Evolutionary conservation across 2,888 invertebrate genomes (phyloP).

Genomic region (Allolobophora icterica): DNA sequence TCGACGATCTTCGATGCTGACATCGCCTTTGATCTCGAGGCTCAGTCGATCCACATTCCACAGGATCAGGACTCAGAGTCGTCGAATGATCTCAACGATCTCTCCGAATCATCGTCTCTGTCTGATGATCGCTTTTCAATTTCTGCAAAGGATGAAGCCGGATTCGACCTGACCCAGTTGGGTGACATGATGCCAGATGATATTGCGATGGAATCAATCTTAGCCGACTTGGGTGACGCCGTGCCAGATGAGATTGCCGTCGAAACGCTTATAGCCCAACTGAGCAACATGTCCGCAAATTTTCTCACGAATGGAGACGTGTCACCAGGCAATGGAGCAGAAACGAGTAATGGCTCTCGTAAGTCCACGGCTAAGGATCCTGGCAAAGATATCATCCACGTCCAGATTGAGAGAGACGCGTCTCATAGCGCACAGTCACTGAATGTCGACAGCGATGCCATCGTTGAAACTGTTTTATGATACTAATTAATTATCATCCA

Average conservation of each 20-base stretch:
- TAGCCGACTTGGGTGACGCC: neutral
- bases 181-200: neutral
- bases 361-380: neutral
- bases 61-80: neutral
- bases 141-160: neutral
- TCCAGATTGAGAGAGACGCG: neutral
- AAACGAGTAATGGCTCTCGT: neutral
- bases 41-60: slow-evolving; percentile 31
- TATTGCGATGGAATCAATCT: neutral
- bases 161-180: neutral
- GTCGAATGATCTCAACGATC: neutral
- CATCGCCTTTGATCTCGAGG: slow-evolving; percentile 50
- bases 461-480: slow-evolving; percentile 13
- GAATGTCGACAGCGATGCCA: neutral
- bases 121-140: neutral
- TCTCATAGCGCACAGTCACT: neutral
- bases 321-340: neutral
- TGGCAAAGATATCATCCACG: neutral
- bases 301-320: neutral
- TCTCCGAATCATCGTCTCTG: neutral
- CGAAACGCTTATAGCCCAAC: neutral
- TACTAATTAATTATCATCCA: neutral
- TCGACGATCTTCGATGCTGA: slow-evolving; percentile 69
- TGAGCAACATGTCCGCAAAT: neutral
- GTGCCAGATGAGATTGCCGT: neutral